Conservation (phyloP, 2,888 invertebrate genomes). For the Plebejus argus region DNA sequence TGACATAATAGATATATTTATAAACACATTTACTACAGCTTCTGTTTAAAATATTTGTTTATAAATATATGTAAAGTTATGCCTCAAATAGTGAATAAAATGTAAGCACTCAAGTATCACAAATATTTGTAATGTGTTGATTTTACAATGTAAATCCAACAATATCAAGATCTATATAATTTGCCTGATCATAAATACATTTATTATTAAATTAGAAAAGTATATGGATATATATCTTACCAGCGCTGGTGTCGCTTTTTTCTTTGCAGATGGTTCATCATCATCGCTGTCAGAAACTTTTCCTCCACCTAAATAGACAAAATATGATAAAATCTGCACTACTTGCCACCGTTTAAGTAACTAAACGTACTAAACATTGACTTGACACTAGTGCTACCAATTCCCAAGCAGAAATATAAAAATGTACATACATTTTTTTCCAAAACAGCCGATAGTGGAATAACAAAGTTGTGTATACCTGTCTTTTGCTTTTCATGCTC, state of each 20-base stretch:
- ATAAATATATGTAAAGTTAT: not conserved
- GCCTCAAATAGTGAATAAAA: not conserved
- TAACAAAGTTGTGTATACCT: conserved; percentile 59
- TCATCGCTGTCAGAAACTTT: conserved; percentile 91
- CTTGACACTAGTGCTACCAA: conserved; percentile 59
- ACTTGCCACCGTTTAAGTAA: conserved; percentile 42
- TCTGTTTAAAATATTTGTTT: not conserved
- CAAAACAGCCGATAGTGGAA: conserved; percentile 43
- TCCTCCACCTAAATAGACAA: conserved; percentile 75
- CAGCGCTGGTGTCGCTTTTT: conserved; percentile 82
- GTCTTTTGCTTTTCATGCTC: conserved; percentile 95
- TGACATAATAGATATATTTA: not conserved
- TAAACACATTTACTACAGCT: not conserved
- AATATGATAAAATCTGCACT: conserved; percentile 43
- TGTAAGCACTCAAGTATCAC: not conserved
- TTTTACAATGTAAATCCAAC: conserved; percentile 3
- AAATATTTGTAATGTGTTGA: not conserved
- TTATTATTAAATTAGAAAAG: conserved; percentile 28
- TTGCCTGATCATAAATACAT: not conserved
- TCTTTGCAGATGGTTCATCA: conserved; percentile 90
- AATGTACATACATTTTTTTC: conserved; percentile 72
- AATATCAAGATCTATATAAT: not conserved
- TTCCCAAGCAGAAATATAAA: conserved; percentile 60
- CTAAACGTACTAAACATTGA: conserved; percentile 45
- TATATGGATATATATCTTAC: conserved; percentile 53